Conservation (phyloP, 2,888 invertebrate genomes). For the Melieria omissa region DNA sequence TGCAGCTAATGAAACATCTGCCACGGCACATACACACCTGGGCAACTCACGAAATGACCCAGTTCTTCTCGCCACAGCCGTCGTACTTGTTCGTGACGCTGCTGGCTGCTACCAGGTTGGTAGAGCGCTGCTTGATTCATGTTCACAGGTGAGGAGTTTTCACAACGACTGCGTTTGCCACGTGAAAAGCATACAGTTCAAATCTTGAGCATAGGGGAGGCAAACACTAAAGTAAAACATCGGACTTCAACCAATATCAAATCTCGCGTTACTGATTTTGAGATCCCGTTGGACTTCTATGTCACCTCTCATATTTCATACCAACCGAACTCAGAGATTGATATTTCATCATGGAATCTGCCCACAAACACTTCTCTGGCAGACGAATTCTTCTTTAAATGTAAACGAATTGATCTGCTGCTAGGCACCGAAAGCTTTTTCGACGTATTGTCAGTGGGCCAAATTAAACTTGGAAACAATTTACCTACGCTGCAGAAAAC, state of each 20-base stretch:
- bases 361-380: constrained; percentile 36
- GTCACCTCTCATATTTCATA: constrained; percentile 41
- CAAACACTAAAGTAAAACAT: constrained; percentile 30
- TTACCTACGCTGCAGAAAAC: constrained; percentile 39
- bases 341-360: constrained; percentile 34
- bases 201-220: constrained; percentile 38
- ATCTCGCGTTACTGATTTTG: constrained; percentile 32
- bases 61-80: constrained; percentile 33
- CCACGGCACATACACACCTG: background rate
- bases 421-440: constrained; percentile 40
- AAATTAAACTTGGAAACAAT: constrained; percentile 38
- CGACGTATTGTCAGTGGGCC: constrained; percentile 37
- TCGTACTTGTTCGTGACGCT: constrained; percentile 27
- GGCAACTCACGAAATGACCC: background rate
- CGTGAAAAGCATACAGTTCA: constrained; percentile 33
- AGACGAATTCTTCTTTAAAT: constrained; percentile 37
- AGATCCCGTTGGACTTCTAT: constrained; percentile 36
- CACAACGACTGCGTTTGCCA: constrained; percentile 32
- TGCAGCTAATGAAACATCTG: background rate
- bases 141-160: constrained; percentile 38
- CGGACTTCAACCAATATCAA: constrained; percentile 35
- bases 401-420: constrained; percentile 37
- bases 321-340: constrained; percentile 30
- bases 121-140: constrained; percentile 38
- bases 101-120: constrained; percentile 31